Evolutionary conservation across 2,888 invertebrate species (phyloP).

Genomic region (Tortrix viridana): DNA sequence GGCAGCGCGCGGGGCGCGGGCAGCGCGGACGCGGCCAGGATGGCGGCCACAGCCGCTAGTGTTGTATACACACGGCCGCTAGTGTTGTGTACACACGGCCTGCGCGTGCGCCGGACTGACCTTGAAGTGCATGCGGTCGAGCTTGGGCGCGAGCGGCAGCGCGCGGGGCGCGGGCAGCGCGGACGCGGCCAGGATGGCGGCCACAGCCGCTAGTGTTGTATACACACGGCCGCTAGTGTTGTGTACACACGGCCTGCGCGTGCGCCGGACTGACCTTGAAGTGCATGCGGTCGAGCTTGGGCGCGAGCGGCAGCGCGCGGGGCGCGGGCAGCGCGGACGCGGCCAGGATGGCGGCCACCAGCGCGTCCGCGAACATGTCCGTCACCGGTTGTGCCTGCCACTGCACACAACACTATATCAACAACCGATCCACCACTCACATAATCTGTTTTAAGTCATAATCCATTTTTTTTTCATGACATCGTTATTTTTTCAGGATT

Average conservation of each 20-base stretch:
- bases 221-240: too few relatives aligned
- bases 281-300: conserved; percentile 94
- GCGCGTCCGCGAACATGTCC: conserved; percentile 99
- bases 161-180: conserved; percentile 57
- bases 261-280: conserved; percentile 88
- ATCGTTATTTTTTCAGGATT: too few relatives aligned
- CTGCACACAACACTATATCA: conserved; percentile 59
- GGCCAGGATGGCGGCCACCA: conserved; percentile 93
- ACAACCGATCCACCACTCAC: too few relatives aligned
- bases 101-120: conserved; percentile 70
- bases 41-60: conserved; percentile 94
- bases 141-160: conserved; percentile 83
- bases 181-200: conserved; percentile 92
- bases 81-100: too few relatives aligned
- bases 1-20: conserved; percentile 62
- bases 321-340: conserved; percentile 79
- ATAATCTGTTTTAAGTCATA: too few relatives aligned
- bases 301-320: conserved; percentile 66
- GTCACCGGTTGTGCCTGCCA: conserved; percentile 98
- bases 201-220: conserved; percentile 95
- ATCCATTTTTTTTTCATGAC: too few relatives aligned
- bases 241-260: too few relatives aligned
- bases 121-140: conserved; percentile 96
- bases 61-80: too few relatives aligned
- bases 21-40: conserved; percentile 88